Base-by-base conservation (phyloP, 2,888 invertebrate species). In the Megamerina dolium region DNA sequence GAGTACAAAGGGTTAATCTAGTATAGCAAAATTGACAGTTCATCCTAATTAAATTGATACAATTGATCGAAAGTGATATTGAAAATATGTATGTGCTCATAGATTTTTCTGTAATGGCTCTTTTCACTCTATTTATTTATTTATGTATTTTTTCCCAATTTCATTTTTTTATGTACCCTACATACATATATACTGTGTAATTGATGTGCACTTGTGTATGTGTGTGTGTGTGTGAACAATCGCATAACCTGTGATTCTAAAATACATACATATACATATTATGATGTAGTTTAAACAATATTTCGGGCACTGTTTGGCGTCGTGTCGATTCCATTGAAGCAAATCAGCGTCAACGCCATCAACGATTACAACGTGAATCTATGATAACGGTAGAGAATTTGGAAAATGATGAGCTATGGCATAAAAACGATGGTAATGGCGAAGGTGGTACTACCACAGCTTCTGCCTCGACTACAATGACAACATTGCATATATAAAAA, bases 401-500 rank as follows among this genome's bases (percentile, higher is more conserved):
- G 17, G 52, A 53, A 10, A 29, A 48, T 30, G 30, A 38, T 13
- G 41, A 50, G n/a, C n/a, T n/a, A n/a, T n/a, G n/a, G n/a, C n/a
- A n/a, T n/a, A n/a, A n/a, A 8, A 40, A 48, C 21, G 45, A 46
- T 5, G 12, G 23, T 6, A 41, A 45, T 14, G 34, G 20, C 20
- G 30, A 45, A n/a, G 35, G 30, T 9, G 21, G n/a, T 1, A 23
- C 33, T 10, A 18, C n/a, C 3, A 29, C 37, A 5, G 36, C 54
- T 13, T 57, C 60, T 3, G 48, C 57, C 10, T 53, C 60, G 18
- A 57, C 58, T 9, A 55, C 56, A 40, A 58, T 56, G 56, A 57
- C 60, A 26, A 57, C 58, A 2, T 45, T 59, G 36, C 57, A 61
- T 41, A 61, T 61, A 8, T 58, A 52, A 52, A 35, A 17, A 13